Evolutionary conservation across 2,888 invertebrate genomes (phyloP).

Genomic region (Miltochrista miniata): DNA sequence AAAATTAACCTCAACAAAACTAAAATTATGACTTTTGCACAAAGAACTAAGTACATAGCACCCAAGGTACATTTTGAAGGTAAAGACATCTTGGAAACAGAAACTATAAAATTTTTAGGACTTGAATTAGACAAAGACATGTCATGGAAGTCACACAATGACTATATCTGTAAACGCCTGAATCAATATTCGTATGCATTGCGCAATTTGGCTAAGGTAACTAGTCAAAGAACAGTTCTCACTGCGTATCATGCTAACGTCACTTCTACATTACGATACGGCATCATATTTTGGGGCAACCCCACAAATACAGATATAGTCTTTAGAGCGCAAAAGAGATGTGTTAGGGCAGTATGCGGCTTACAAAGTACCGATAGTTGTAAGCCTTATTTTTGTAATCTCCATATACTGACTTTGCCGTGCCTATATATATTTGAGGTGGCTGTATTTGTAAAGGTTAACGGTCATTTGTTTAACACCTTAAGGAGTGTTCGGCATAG

Average conservation of each 20-base stretch:
- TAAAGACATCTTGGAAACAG: not conserved
- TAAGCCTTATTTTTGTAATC: not conserved
- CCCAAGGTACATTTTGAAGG: not conserved
- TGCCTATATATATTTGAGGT: not conserved
- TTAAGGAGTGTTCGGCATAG: not conserved
- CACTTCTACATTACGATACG: not conserved
- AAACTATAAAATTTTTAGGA: not conserved
- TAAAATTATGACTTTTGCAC: not conserved
- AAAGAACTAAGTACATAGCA: not conserved
- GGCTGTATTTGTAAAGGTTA: not conserved
- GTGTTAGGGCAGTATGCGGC: not conserved
- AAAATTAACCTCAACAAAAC: not conserved
- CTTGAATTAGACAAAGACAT: not conserved
- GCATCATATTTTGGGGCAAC: not conserved
- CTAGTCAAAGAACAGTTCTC: not conserved
- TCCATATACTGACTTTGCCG: not conserved
- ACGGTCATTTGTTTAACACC: not conserved
- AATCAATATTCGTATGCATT: not conserved
- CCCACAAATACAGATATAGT: not conserved
- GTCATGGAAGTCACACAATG: not conserved
- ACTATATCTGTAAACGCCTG: not conserved
- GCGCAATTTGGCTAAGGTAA: not conserved
- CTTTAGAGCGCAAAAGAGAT: not conserved
- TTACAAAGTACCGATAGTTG: not conserved
- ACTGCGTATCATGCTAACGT: not conserved